Percentiles rank a stretch among this genome's conserved stretches.
Evolutionary conservation across 2,797 vertebrate genomes (phyloP).

Genomic region (Sebastiscus tertius): DNA sequence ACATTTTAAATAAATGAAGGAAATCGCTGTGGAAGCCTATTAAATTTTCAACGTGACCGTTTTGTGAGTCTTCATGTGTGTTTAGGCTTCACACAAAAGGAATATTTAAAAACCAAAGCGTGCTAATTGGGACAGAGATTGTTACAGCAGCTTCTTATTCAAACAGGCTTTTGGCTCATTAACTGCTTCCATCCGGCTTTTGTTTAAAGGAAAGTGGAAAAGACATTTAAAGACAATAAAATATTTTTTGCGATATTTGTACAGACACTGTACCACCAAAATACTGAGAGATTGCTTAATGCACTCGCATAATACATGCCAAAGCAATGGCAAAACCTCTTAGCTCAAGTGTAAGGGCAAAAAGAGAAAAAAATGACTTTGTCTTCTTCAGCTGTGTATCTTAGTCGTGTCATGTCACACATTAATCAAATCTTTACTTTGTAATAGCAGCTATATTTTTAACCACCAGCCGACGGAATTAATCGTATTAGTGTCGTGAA

Average conservation of each 20-base stretch:
- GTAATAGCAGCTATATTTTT: not conserved
- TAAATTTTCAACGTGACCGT: constrained; percentile 85
- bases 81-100: constrained; percentile 83
- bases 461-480: not conserved
- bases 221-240: constrained; percentile 70
- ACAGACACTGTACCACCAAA: constrained; percentile 23
- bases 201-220: constrained; percentile 71
- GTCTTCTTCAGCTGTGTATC: not conserved
- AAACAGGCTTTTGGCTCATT: constrained; percentile 82
- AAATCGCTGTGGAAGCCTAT: constrained; percentile 85
- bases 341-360: not conserved
- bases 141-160: constrained; percentile 79
- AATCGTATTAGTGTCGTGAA: not conserved
- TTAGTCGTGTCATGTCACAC: not conserved
- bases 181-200: constrained; percentile 78
- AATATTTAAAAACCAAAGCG: constrained; percentile 82
- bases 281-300: constrained; percentile 33
- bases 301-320: not conserved
- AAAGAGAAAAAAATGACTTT: not conserved
- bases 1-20: constrained; percentile 85
- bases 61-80: constrained; percentile 86
- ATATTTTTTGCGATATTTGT: constrained; percentile 56
- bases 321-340: not conserved
- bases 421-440: constrained; percentile 13
- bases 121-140: constrained; percentile 81